A percentile compares a stretch with the other conserved stretches of the same genome.
phyloP scores from a whole-genome alignment of 2,888 invertebrate species.

The Petrolisthes manimaculis region DNA sequence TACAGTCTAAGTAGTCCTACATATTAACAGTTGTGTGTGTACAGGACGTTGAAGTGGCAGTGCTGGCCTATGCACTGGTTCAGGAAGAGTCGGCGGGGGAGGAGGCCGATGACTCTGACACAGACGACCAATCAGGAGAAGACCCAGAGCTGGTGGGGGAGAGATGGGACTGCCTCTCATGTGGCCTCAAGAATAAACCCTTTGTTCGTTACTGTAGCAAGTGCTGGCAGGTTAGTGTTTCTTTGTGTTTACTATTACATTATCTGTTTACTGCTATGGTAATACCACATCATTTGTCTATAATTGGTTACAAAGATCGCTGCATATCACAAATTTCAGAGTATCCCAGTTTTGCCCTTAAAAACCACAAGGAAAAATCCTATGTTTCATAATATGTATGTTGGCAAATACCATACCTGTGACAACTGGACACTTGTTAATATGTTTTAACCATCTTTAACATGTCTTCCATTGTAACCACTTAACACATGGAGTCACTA shows the following conservation, averaged over 20 bases:
- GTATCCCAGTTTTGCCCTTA: neutral
- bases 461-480: too few species aligned
- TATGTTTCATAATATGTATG: too few species aligned
- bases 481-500: too few species aligned
- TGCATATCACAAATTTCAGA: too few species aligned
- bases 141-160: slow-evolving; percentile 45
- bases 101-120: slow-evolving; percentile 45
- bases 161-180: slow-evolving; percentile 50
- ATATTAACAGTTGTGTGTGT: neutral
- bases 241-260: neutral
- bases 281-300: too few species aligned
- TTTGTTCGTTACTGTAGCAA: slow-evolving; percentile 56
- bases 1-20: too few species aligned
- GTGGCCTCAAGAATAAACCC: slow-evolving; percentile 54
- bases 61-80: slow-evolving; percentile 17
- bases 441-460: too few species aligned
- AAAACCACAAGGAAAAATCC: neutral
- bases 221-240: slow-evolving; percentile 55
- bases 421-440: too few species aligned
- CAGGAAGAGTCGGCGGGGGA: slow-evolving; percentile 29
- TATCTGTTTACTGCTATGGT: neutral
- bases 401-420: too few species aligned
- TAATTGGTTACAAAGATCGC: too few species aligned
- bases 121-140: slow-evolving; percentile 32
- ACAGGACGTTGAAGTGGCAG: slow-evolving; percentile 44